Percentiles rank a stretch among this genome's conserved stretches.
Conservation (phyloP, 2,113 vertebrate genomes). For the Aphelocoma coerulescens region DNA sequence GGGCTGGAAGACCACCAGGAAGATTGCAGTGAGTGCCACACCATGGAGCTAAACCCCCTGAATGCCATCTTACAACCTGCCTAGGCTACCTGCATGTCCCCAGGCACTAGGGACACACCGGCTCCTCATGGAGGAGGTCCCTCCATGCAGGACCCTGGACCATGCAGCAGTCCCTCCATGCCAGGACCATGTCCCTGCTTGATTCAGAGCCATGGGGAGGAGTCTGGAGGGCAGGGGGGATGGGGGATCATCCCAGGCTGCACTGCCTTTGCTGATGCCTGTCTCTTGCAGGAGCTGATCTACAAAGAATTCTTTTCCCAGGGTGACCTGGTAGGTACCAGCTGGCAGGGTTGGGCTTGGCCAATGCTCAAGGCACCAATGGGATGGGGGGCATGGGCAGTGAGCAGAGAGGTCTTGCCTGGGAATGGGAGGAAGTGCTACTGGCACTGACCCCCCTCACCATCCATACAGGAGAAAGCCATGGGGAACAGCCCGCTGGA, state of each 20-base stretch:
- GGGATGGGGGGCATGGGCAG: background rate
- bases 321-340: slow-evolving; percentile 90
- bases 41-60: background rate
- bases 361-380: background rate
- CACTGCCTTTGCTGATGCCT: background rate
- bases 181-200: background rate
- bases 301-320: slow-evolving; percentile 99
- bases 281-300: slow-evolving; percentile 88
- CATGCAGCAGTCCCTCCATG: too few relatives aligned
- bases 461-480: slow-evolving; percentile 86
- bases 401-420: background rate
- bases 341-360: background rate
- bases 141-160: background rate
- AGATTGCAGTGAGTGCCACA: slow-evolving; percentile 86
- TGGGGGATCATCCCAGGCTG: background rate
- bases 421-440: background rate
- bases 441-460: background rate
- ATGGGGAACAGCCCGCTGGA: slow-evolving; percentile 97
- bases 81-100: background rate
- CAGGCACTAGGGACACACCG: background rate
- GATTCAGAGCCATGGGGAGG: background rate
- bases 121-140: too few relatives aligned
- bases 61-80: too few relatives aligned
- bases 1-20: slow-evolving; percentile 97
- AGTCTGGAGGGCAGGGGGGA: background rate